A percentile compares a stretch with the other conserved stretches of the same genome.
phyloP scores from a whole-genome alignment of 1,140 invertebrate genomes.

The Diachasmimorpha longicaudata region DNA sequence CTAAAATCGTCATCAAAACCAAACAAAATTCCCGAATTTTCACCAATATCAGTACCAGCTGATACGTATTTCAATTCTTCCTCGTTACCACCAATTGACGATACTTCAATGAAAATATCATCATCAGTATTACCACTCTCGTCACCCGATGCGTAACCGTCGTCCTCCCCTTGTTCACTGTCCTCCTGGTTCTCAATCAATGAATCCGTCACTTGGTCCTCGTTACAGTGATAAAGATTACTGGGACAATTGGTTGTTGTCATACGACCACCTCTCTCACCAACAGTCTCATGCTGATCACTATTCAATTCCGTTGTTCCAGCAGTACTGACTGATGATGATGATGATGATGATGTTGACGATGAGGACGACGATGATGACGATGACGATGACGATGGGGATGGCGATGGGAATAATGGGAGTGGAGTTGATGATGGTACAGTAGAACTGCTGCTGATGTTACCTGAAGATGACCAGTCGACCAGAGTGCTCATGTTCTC shows the following conservation, averaged over 20 bases:
- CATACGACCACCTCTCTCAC: background rate
- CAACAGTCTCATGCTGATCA: background rate
- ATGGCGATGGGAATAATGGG: constrained; percentile 15
- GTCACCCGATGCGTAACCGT: constrained; percentile 31
- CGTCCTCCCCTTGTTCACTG: constrained; percentile 19
- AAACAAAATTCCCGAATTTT: constrained; percentile 5
- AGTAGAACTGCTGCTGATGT: constrained; percentile 8
- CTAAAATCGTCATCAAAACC: constrained; percentile 38
- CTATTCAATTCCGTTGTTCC: background rate
- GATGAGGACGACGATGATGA: constrained; percentile 16
- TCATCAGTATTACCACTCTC: constrained; percentile 17
- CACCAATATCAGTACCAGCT: background rate
- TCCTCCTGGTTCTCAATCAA: background rate
- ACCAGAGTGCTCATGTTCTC: constrained; percentile 56
- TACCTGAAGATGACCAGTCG: constrained; percentile 17
- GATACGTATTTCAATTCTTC: background rate
- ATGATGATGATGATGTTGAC: background rate
- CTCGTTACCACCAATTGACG: constrained; percentile 20
- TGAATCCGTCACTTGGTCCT: background rate
- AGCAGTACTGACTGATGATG: background rate
- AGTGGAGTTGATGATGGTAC: constrained; percentile 12
- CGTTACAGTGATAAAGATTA: background rate
- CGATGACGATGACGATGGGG: constrained; percentile 13
- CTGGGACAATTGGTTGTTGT: background rate
- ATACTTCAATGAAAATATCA: background rate